Base-by-base conservation (phyloP, 2,888 invertebrate species). In the Limnephilus rhombicus region DNA sequence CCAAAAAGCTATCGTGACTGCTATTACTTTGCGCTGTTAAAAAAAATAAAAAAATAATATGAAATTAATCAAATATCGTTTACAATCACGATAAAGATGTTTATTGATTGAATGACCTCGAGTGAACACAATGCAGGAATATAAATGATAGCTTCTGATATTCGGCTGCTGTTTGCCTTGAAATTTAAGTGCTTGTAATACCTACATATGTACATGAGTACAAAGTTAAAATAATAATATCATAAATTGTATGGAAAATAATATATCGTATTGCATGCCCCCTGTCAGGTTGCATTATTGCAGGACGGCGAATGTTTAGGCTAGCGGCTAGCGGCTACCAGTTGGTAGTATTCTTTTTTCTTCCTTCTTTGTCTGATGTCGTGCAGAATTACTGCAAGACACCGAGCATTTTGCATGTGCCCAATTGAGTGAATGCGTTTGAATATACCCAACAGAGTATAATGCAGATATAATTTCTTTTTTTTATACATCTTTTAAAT, bases 71-170 rank as follows among this genome's bases (percentile, higher is more conserved):
- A 45, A 49, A 86, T 86, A 86, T 86, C 86, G 45, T 45, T 86
- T 86, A 86, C 88, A 89, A 31, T 89, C 88, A 80, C 80, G 68
- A 89, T 89, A 80, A 80, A 80, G 68, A 89, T 89, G 88, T 89
- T 89, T 89, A 89, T 89, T 89, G 80, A 80, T 80, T n/a, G n/a
- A 80, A 24, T 3, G 88, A 80, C 88, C 88, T 89, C 88, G 88
- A 13, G 18, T 18, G 18, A n/a, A 9, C 41, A 89, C 68, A 80
- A 80, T 80, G 80, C 41, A 37, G 9, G 88, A 89, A 89, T 89
- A 80, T 41, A 45, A 86, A 86, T 86, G 49, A 85, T 49, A 12
- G 45, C 68, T 80, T 9, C 37, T 24, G 41, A 34, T 89, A 80
- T 80, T 68, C 34, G 88, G 80, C 41, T 34, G 80, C 88, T 31